These are phyloP conservation scores for Idaea dimidiata DNA, from an alignment of 2,888 invertebrate species.

Conservation along the genomic window DNA sequence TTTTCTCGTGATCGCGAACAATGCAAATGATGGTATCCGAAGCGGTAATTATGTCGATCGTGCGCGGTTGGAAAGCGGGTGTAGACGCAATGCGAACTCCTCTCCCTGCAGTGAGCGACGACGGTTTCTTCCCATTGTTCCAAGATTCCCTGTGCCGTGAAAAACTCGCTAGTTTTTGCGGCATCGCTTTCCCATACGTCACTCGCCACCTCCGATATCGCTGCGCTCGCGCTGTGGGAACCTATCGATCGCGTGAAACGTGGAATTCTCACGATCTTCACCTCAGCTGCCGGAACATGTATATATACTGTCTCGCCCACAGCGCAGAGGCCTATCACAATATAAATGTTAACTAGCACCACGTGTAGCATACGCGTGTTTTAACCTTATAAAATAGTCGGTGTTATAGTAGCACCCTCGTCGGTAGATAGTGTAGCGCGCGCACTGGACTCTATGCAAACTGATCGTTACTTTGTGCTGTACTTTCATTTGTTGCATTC, in stretches of 20 bases:
- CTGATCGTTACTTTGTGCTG: constrained; percentile 9
- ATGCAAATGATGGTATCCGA: constrained; percentile 75
- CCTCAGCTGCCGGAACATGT: constrained; percentile 47
- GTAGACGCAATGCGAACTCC: constrained; percentile 51
- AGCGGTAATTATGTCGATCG: constrained; percentile 59
- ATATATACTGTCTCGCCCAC: constrained; percentile 30
- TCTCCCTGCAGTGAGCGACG: constrained; percentile 61
- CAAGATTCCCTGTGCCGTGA: constrained; percentile 43
- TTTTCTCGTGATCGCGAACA: constrained; percentile 72
- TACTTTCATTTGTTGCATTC: constrained; percentile 52
- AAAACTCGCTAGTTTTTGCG: constrained; percentile 51
- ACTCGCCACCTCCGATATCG: constrained; percentile 28
- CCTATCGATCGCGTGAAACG: constrained; percentile 36
- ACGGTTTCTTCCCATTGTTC: constrained; percentile 76
- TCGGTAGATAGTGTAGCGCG: constrained; percentile 2
- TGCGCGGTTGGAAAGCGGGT: constrained; percentile 68
- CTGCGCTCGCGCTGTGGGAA: constrained; percentile 40
- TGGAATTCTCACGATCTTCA: constrained; percentile 25
- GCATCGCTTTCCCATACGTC: constrained; percentile 59
- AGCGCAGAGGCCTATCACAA: constrained; percentile 25
- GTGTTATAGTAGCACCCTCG: constrained; percentile 6
- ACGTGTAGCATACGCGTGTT: constrained; percentile 13
- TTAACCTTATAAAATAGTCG: constrained; percentile 10
- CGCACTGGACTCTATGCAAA: constrained; percentile 7
- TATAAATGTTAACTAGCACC: constrained; percentile 24